These are phyloP conservation scores for Kryphioiulus occultus DNA, from an alignment of 2,888 invertebrate genomes.

Conservation along the genomic window DNA sequence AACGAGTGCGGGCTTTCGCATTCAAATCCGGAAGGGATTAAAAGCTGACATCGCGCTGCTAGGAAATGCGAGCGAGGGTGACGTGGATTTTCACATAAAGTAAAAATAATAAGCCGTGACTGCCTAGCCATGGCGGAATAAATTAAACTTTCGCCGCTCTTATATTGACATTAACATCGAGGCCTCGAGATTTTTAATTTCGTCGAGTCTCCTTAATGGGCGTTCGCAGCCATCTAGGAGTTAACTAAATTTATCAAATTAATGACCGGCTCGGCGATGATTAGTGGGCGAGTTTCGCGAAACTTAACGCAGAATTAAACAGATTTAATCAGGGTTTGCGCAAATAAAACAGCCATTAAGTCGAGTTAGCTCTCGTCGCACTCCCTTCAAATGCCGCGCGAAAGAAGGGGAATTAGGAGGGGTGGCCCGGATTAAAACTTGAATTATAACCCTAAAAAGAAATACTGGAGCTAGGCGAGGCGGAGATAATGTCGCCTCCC, in stretches of 20 bases:
- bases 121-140: conserved; percentile 6
- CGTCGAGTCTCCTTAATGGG: background rate
- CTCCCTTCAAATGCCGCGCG: background rate
- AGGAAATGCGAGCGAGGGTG: background rate
- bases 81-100: background rate
- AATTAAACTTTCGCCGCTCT: background rate
- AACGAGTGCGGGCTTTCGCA: background rate
- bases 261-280: conserved; percentile 26
- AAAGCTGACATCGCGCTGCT: background rate
- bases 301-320: conserved; percentile 41
- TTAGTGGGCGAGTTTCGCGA: background rate
- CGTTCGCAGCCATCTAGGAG: background rate
- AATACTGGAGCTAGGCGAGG: conserved; percentile 15
- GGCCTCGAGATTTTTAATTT: background rate
- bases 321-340: conserved; percentile 45
- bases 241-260: conserved; percentile 25
- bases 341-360: conserved; percentile 43
- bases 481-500: conserved; percentile 10
- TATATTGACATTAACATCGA: background rate
- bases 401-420: background rate
- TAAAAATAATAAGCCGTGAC: conserved; percentile 19
- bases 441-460: conserved; percentile 25
- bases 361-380: background rate
- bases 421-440: background rate
- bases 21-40: conserved; percentile 17